These are phyloP conservation scores for Drosophila greeni DNA, from an alignment of 2,888 invertebrate species.

Conservation along the genomic window DNA sequence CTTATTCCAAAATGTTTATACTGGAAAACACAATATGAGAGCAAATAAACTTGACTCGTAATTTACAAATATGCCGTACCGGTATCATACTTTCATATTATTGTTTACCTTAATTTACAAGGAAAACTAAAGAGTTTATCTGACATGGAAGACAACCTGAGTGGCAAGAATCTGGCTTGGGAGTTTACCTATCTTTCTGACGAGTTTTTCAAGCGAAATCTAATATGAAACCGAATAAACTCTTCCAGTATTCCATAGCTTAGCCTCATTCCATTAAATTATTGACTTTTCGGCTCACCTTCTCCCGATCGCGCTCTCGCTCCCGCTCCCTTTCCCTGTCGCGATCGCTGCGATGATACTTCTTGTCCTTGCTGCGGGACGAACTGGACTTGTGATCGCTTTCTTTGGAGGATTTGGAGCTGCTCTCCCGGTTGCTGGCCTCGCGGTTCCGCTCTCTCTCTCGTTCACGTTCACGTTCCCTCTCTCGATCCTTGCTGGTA, in stretches of 20 bases:
- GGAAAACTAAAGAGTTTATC: neutral
- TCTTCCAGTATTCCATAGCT: neutral
- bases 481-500: conserved; percentile 37
- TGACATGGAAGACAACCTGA: neutral
- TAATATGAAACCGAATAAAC: neutral
- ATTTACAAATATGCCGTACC: neutral
- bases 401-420: conserved; percentile 50
- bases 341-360: conserved; percentile 53
- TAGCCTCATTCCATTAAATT: neutral
- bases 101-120: neutral
- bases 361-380: conserved; percentile 65
- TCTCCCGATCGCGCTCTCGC: conserved; percentile 44
- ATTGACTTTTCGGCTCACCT: conserved; percentile 28
- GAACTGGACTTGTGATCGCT: conserved; percentile 54
- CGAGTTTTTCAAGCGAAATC: neutral
- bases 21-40: neutral
- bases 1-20: neutral
- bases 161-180: neutral
- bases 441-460: conserved; percentile 8
- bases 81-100: too few relatives aligned
- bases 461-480: conserved; percentile 38
- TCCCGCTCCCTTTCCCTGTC: conserved; percentile 55
- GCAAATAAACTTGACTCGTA: neutral
- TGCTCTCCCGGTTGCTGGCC: conserved; percentile 24
- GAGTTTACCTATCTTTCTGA: neutral